Conservation (phyloP, 1,140 invertebrate species). For the Aphelinus atriplicis region DNA sequence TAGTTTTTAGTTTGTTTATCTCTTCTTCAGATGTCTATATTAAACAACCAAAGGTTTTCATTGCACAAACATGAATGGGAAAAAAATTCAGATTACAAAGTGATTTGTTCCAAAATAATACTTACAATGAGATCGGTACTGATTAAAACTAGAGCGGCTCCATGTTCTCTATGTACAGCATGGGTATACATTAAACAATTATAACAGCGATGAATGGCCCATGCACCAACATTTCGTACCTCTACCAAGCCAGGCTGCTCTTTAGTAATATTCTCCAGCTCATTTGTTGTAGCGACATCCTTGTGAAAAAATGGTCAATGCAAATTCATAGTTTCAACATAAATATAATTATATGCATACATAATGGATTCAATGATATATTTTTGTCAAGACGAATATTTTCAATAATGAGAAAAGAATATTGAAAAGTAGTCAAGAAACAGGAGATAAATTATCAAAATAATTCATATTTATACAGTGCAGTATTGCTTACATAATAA, state of each 20-base stretch:
- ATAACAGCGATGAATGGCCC: slow-evolving; percentile 65
- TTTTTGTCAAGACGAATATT: too few species aligned
- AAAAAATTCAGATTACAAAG: slow-evolving; percentile 5
- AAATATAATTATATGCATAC: slow-evolving; percentile 6
- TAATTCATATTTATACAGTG: slow-evolving; percentile 5
- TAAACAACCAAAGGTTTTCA: background rate
- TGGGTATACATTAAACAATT: slow-evolving; percentile 65
- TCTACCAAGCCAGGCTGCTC: slow-evolving; percentile 63
- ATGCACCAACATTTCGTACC: slow-evolving; percentile 61
- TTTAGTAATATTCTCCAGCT: slow-evolving; percentile 63
- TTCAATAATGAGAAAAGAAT: too few species aligned
- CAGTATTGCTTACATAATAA: background rate
- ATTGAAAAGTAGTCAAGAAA: background rate
- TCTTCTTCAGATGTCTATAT: slow-evolving; percentile 56
- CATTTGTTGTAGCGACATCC: slow-evolving; percentile 57
- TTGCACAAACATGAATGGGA: background rate
- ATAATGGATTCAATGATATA: too few species aligned
- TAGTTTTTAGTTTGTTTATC: slow-evolving; percentile 56
- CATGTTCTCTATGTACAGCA: slow-evolving; percentile 65
- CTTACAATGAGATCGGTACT: slow-evolving; percentile 64
- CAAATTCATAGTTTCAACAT: slow-evolving; percentile 1
- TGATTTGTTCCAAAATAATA: slow-evolving; percentile 31
- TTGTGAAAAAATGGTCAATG: slow-evolving; percentile 43
- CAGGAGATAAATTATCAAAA: background rate
- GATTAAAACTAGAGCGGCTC: slow-evolving; percentile 64